Evolutionary conservation across 2,888 invertebrate species (phyloP).

Genomic region (Holacanthella duospinosa): DNA sequence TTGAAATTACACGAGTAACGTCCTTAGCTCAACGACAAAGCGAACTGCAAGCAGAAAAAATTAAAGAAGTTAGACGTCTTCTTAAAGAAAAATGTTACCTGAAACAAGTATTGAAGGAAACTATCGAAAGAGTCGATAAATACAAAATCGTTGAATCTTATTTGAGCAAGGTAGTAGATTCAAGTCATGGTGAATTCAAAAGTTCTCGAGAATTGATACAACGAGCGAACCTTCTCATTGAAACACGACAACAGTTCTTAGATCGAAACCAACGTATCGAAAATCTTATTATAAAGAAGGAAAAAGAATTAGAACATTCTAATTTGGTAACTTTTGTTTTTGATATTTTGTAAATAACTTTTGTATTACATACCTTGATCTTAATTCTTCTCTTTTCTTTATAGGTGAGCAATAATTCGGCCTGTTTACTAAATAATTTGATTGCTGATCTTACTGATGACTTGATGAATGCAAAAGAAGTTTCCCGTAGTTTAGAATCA

Average conservation of each 20-base stretch:
- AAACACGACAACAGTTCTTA: constrained; percentile 22
- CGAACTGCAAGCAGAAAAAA: constrained; percentile 19
- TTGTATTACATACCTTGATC: background rate
- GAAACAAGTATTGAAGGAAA: constrained; percentile 16
- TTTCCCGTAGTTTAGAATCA: constrained; percentile 28
- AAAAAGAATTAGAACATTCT: background rate
- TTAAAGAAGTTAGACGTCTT: constrained; percentile 19
- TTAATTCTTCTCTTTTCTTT: background rate
- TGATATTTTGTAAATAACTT: background rate
- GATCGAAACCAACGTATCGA: background rate
- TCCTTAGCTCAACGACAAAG: too few relatives aligned
- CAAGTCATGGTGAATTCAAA: constrained; percentile 32
- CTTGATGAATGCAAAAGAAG: constrained; percentile 22
- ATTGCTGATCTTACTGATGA: constrained; percentile 31
- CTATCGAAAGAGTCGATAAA: constrained; percentile 20
- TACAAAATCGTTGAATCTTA: constrained; percentile 30
- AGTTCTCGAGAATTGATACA: constrained; percentile 33
- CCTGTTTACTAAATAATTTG: constrained; percentile 32
- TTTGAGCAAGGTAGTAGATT: constrained; percentile 23
- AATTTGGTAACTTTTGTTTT: background rate
- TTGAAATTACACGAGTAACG: too few relatives aligned
- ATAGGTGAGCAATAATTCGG: constrained; percentile 29
- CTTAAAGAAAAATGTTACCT: constrained; percentile 21
- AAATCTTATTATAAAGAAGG: background rate
- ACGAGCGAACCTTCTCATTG: constrained; percentile 25